Base-by-base conservation (phyloP, 2,113 vertebrate genomes). In the Elephantulus edwardii region DNA sequence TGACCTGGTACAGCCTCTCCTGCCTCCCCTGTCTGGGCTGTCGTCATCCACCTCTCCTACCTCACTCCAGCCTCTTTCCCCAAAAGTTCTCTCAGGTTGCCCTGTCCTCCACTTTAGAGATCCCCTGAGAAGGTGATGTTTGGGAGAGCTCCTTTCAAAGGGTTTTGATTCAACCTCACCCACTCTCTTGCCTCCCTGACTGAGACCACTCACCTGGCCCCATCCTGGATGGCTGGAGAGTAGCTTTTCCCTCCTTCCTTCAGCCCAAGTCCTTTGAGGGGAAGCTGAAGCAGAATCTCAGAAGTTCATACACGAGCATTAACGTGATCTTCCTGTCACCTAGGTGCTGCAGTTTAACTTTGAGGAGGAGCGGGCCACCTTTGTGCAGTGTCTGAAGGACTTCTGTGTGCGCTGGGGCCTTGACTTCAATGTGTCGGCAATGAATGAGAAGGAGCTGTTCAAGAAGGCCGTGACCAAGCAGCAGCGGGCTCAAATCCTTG, bases 261-360 rank as follows among this genome's bases (percentile, higher is more conserved):
- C 46, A 38, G 20, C 17, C 35, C n/a, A 35, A 20, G 16, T 46
- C 42, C 28, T 54, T 19, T 30, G 54, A 48, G 42, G 50, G 14
- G 62, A 87, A 35, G 33, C 42, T 42, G n/a, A 44, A 30, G n/a
- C n/a, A n/a, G n/a, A n/a, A n/a, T n/a, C n/a, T 38, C 11, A 11
- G 83, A 68, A 83, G 60, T 44, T 28, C 0, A 1, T 85, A 10
- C 60, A 42, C 0, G 6, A 79, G 84, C 30, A 4, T 8, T 8
- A 4, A 22, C 2, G 1, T 0, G 2, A 7, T 7, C 26, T 38
- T 30, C 30, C 30, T 89, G 8, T 79, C 71, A 33, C 38, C 28
- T 64, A 99, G 99, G 98, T 99, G 93, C 95, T 99, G 94, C 97
- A 98, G 81, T 99, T 99, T 90, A 97, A 97, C 3, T 97, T 97